Evolutionary conservation across 2,888 invertebrate genomes (phyloP).

Genomic region (Chironomus riparius): DNA sequence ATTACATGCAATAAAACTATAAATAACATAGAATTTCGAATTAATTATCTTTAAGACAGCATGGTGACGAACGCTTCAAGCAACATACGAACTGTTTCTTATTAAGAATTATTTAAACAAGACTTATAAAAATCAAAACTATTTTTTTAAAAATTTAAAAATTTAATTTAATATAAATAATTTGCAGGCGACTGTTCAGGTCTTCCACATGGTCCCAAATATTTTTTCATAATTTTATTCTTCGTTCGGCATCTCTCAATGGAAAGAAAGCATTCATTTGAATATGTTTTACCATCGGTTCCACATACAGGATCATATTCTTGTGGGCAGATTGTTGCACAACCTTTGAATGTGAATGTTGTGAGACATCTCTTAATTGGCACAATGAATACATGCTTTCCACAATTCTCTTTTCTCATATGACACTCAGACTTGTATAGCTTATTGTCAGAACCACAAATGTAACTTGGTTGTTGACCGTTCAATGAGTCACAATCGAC

Average conservation of each 20-base stretch:
- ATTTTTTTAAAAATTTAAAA: too few species aligned
- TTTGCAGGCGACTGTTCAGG: constrained; percentile 80
- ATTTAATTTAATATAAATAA: constrained; percentile 59
- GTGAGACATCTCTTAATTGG: constrained; percentile 78
- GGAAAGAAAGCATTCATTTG: constrained; percentile 84
- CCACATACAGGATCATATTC: constrained; percentile 89
- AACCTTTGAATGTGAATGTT: constrained; percentile 77
- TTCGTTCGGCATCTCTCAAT: constrained; percentile 84
- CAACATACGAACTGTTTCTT: too few species aligned
- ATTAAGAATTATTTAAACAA: too few species aligned
- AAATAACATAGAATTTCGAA: too few species aligned
- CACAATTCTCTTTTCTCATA: constrained; percentile 86
- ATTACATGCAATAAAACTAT: too few species aligned
- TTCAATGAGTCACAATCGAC: constrained; percentile 40
- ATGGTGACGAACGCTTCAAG: too few species aligned
- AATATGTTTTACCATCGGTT: constrained; percentile 85
- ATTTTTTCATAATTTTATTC: constrained; percentile 64
- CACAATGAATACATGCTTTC: constrained; percentile 85
- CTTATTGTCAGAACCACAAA: constrained; percentile 83
- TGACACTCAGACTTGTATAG: constrained; percentile 84
- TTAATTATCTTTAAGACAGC: too few species aligned
- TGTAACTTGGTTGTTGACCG: constrained; percentile 55
- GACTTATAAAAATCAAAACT: too few species aligned
- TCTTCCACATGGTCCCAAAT: constrained; percentile 77
- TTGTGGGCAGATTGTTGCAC: constrained; percentile 75